These are phyloP conservation scores for Cloeon dipterum DNA, from an alignment of 2,888 invertebrate genomes.

Conservation along the genomic window DNA sequence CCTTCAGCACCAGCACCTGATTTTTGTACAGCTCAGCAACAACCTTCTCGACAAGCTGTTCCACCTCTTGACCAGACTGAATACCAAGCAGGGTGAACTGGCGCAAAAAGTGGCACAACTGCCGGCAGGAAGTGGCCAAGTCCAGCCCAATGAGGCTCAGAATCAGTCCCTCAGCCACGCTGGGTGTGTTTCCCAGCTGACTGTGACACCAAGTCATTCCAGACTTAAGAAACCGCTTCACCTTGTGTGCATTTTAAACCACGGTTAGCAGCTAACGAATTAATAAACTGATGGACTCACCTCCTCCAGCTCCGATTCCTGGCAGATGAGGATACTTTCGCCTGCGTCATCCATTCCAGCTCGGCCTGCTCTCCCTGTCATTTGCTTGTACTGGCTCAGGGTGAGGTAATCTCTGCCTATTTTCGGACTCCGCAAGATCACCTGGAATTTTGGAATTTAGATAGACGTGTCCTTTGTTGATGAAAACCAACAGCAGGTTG, in stretches of 20 bases:
- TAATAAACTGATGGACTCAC: too few relatives aligned
- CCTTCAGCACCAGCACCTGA: too few relatives aligned
- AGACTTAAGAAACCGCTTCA: constrained; percentile 29
- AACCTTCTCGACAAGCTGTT: neutral
- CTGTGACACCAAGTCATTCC: constrained; percentile 44
- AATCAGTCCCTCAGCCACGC: constrained; percentile 29
- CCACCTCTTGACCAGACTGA: too few relatives aligned
- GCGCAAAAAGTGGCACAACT: too few relatives aligned
- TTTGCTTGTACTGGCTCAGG: constrained; percentile 73
- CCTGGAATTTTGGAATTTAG: constrained; percentile 14
- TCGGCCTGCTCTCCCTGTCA: constrained; percentile 85
- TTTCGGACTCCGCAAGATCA: constrained; percentile 66
- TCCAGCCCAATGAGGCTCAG: constrained; percentile 42
- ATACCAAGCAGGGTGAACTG: too few relatives aligned
- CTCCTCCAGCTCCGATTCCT: constrained; percentile 26
- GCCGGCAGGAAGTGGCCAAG: too few relatives aligned
- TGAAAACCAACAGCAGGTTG: too few relatives aligned
- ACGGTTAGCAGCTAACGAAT: neutral
- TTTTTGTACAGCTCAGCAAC: too few relatives aligned
- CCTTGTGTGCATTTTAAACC: constrained; percentile 13
- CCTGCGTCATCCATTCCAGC: constrained; percentile 65
- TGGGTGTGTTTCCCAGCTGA: constrained; percentile 27
- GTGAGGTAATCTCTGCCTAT: constrained; percentile 52
- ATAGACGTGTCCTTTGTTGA: too few relatives aligned
- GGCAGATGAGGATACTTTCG: constrained; percentile 71